These are phyloP conservation scores for Cardinalis cardinalis DNA, from an alignment of 2,113 vertebrate genomes.

Conservation along the genomic window DNA sequence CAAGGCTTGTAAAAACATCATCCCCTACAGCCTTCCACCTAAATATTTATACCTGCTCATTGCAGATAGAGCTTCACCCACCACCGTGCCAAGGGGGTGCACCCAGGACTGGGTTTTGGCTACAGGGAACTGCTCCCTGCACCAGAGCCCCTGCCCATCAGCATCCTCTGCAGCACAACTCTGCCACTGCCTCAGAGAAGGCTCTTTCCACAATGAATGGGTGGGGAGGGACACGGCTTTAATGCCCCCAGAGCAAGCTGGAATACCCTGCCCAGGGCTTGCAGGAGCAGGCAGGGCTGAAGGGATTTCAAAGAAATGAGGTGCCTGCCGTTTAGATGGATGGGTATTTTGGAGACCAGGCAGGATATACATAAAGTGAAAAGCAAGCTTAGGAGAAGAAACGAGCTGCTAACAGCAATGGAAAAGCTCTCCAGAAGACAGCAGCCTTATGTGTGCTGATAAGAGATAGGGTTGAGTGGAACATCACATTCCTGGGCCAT, in stretches of 20 bases:
- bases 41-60: neutral
- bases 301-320: neutral
- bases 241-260: neutral
- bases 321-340: neutral
- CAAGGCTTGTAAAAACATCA: neutral
- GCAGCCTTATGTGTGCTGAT: neutral
- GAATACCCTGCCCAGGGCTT: neutral
- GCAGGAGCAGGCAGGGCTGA: neutral
- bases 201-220: neutral
- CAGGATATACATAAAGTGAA: neutral
- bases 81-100: neutral
- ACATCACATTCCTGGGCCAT: slow-evolving; percentile 36
- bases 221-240: neutral
- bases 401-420: neutral
- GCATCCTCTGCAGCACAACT: neutral
- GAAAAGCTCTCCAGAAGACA: slow-evolving; percentile 29
- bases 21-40: neutral
- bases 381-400: neutral
- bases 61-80: neutral
- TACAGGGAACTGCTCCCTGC: neutral
- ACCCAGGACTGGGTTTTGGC: neutral
- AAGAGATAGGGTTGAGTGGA: slow-evolving; percentile 53
- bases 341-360: neutral
- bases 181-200: neutral
- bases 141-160: neutral